Percentiles rank a stretch among this genome's conserved stretches.
These are phyloP conservation scores for Zootoca vivipara DNA, from an alignment of 2,113 vertebrate genomes.

Conservation along the genomic window DNA sequence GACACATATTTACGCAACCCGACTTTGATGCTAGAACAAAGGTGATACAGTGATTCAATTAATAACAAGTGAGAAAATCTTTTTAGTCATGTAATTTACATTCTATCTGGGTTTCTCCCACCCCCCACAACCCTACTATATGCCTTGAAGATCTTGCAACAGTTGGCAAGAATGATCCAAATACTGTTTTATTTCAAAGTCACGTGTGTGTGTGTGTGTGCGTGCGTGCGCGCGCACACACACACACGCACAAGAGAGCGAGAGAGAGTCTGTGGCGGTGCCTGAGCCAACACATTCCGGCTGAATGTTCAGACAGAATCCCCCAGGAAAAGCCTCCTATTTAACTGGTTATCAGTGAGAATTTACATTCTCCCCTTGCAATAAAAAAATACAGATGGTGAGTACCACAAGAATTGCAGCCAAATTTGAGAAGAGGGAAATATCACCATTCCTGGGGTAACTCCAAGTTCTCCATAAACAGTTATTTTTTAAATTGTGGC, in stretches of 20 bases:
- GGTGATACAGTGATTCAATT: rapidly evolving
- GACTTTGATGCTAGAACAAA: conserved; percentile 8
- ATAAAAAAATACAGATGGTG: not conserved
- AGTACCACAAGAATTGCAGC: not conserved
- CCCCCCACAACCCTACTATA: not conserved
- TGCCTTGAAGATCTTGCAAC: not conserved
- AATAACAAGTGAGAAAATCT: not conserved
- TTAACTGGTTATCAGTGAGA: not conserved
- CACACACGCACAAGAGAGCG: too few species aligned
- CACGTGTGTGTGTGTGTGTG: too few species aligned
- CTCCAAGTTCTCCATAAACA: not conserved
- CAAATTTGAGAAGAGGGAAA: not conserved
- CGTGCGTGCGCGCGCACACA: rapidly evolving
- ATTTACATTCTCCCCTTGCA: not conserved
- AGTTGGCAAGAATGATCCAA: not conserved
- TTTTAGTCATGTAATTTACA: not conserved
- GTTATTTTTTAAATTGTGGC: not conserved
- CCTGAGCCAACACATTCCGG: not conserved
- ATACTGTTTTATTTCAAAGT: not conserved
- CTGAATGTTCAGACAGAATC: not conserved
- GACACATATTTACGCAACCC: not conserved
- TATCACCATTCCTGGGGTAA: not conserved
- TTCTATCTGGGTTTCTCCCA: not conserved
- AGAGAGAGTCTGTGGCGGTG: not conserved
- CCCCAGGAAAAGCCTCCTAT: not conserved